These are phyloP conservation scores for Carollia perspicillata DNA, from an alignment of 2,113 vertebrate genomes.

Conservation along the genomic window DNA sequence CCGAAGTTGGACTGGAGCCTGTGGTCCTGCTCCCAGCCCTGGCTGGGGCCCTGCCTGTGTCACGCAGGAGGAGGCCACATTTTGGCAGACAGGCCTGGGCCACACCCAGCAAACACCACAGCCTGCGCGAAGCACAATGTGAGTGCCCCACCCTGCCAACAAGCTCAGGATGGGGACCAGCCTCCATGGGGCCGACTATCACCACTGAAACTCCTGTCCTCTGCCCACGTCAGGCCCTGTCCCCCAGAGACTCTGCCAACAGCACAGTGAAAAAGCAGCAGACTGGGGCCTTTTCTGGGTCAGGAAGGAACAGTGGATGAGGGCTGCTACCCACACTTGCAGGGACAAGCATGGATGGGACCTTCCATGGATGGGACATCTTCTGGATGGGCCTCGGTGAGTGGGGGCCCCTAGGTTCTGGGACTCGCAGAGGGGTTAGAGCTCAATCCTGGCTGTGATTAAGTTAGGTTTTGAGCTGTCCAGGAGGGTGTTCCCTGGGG, in stretches of 20 bases:
- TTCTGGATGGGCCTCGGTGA: not conserved
- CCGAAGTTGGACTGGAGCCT: not conserved
- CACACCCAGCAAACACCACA: not conserved
- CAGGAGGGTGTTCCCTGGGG: not conserved
- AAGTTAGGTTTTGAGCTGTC: not conserved
- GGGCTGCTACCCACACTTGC: not conserved
- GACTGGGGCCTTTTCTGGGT: not conserved
- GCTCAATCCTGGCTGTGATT: not conserved
- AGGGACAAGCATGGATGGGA: not conserved
- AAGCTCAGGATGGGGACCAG: not conserved
- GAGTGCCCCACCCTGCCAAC: not conserved
- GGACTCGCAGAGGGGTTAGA: not conserved
- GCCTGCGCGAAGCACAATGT: not conserved
- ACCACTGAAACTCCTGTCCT: not conserved
- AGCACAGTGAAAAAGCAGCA: not conserved
- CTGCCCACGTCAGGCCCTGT: not conserved
- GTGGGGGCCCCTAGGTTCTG: not conserved
- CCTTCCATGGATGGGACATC: not conserved
- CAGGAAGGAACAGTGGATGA: not conserved
- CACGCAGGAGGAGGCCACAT: not conserved
- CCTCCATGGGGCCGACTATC: not conserved
- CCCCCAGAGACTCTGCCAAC: rapidly evolving
- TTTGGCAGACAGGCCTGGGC: not conserved
- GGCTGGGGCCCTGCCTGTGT: not conserved
- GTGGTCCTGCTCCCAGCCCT: not conserved